Base-by-base conservation (phyloP, 1,140 invertebrate species). In the Papilio dardanus region DNA sequence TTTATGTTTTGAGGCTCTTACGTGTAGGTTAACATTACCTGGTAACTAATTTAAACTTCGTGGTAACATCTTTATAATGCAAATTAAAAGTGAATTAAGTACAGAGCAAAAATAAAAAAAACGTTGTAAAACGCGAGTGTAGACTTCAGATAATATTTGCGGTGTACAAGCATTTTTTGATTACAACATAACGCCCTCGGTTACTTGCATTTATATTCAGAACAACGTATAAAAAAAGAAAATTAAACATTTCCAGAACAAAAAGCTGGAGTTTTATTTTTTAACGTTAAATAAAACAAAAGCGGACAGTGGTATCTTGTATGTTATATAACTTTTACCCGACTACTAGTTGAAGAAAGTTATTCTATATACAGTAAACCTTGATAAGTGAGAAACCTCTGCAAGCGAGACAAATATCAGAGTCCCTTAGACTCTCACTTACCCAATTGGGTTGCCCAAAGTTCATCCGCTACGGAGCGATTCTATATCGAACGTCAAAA, bases 81-180 rank as follows among this genome's bases (percentile, higher is more conserved):
- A 30, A 62, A 28, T 62, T 12, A 28, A 62, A 62, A 28, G 10
- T 5, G 24, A 62, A 62, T 62, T 62, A 62, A 62, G 54, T 62
- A 28, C 24, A 62, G 30, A 62, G 24, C 16, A 2, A 62, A 4
- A 62, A 62, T 30, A 30, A 67, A 66, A 35, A 67, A 1, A 8
- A 35, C 19, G 30, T 33, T 67, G n/a, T 31, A 67, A 67, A 66
- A 30, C 67, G 35, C 30, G 16, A 40, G 19, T 69, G 67, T 21
- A 69, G 19, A 21, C 33, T 8, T 5, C n/a, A 40, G 67, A 69
- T 69, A 69, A 69, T 69, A 19, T 40, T 40, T 19, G 67, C 35
- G 8, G 33, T 42, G 14, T 19, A 35, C 67, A 40, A 69, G 35
- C 67, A 69, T 69, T 69, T 69, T 69, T 69, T 40, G 67, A 66